Base-by-base conservation (phyloP, 2,113 vertebrate genomes). In the Zosterops lateralis region DNA sequence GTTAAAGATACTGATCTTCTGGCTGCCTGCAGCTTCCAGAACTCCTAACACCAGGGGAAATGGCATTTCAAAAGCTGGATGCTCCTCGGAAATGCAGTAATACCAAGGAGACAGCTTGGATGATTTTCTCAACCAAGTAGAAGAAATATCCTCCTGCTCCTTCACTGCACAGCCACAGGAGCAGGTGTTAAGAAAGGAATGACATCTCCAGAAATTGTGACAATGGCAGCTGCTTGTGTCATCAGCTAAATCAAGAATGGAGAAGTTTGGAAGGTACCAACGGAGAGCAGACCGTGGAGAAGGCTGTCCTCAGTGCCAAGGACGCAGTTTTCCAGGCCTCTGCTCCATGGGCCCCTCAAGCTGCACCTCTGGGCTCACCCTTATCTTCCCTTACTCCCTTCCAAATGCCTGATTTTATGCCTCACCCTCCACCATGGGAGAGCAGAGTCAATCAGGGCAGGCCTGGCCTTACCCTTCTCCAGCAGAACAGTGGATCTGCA, bases 21-120 rank as follows among this genome's bases (percentile, higher is more conserved):
- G 84, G 38, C 42, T 82, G 62, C 38, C 22, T 87, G 51, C 74
- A 93, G 26, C 54, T 95, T 92, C 70, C 58, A 95, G 77, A 87
- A 79, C 42, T 47, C 32, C 50, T 13, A 58, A 16, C 13, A n/a
- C 47, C 42, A 42, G 15, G 34, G 54, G 21, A 87, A 87, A 84
- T 36, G 22, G 40, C 40, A 90, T 75, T 92, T 90, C 79, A 67
- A 78, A 90, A 84, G 51, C 68, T 74, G 32, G 12, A 24, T 5
- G 5, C 48, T 84, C 61, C 70, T 73, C 74, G 34, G 76, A 95
- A 92, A 84, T 18, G 10, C 34, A 60, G 62, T 7, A 44, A 79
- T 26, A 45, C 1, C 32, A 74, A 89, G 44, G 16, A 72, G 15
- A 32, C 1, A 32, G 28, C 17, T 89, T 67, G 48, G 51, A 73